Evolutionary conservation across 1,140 invertebrate species (phyloP).

Genomic region (Drosophila arizonae): DNA sequence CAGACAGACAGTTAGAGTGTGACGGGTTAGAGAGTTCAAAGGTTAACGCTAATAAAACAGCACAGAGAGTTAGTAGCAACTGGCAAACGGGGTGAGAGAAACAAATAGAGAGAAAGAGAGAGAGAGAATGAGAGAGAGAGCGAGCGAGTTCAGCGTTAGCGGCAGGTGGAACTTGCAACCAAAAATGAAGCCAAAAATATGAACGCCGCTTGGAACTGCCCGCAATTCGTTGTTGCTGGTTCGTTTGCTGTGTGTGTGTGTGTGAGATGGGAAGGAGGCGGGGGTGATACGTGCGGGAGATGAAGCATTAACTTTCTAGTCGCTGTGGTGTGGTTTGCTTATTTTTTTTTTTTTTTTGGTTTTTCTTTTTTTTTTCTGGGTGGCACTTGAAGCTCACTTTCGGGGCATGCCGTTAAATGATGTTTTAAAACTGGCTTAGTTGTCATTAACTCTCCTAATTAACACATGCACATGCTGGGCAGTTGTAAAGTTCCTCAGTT

Average conservation of each 20-base stretch:
- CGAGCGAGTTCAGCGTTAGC: not conserved
- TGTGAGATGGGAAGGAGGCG: not conserved
- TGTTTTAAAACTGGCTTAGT: slow-evolving; percentile 69
- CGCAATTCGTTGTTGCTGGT: slow-evolving; percentile 18
- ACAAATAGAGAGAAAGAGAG: not conserved
- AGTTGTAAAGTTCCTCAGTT: slow-evolving; percentile 43
- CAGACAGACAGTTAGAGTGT: slow-evolving; percentile 54
- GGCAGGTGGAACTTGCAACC: slow-evolving; percentile 10
- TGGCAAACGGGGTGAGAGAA: slow-evolving; percentile 19
- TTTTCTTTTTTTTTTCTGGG: not conserved
- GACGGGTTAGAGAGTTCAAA: slow-evolving; percentile 20
- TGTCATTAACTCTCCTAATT: slow-evolving; percentile 71
- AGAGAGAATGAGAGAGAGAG: not conserved
- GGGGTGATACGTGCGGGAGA: slow-evolving; percentile 1
- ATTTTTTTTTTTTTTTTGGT: slow-evolving; percentile 4
- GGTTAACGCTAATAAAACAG: slow-evolving; percentile 11
- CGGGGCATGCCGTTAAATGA: slow-evolving; percentile 62
- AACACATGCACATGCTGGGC: slow-evolving; percentile 74
- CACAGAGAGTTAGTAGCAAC: slow-evolving; percentile 30
- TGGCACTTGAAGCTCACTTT: slow-evolving; percentile 32
- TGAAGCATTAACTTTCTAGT: slow-evolving; percentile 32
- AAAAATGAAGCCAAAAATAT: slow-evolving; percentile 17
- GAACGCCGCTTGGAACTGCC: slow-evolving; percentile 32
- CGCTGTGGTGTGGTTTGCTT: slow-evolving; percentile 16
- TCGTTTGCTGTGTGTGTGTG: not conserved